Conservation (phyloP, 2,797 vertebrate genomes). For the Esox masquinongy region DNA sequence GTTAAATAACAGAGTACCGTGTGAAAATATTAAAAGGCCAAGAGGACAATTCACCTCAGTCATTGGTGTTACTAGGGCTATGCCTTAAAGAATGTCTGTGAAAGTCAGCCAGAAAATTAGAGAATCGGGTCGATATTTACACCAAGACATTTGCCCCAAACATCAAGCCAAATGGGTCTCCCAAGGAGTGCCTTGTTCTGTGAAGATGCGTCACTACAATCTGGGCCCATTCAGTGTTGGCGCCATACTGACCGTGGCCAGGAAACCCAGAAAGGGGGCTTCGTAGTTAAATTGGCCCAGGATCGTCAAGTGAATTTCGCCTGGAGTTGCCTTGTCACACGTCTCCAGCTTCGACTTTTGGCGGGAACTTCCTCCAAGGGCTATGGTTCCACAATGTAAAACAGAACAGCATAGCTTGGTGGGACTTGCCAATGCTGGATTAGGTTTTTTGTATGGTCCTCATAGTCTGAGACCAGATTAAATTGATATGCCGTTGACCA, state of each 20-base stretch:
- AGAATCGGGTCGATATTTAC: background rate
- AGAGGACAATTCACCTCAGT: background rate
- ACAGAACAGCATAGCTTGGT: too few relatives aligned
- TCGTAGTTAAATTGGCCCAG: too few relatives aligned
- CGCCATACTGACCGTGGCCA: too few relatives aligned
- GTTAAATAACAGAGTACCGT: slow-evolving; percentile 15
- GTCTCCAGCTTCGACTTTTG: too few relatives aligned
- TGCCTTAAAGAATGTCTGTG: background rate
- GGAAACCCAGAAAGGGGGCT: too few relatives aligned
- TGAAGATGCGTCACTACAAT: too few relatives aligned
- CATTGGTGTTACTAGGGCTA: background rate
- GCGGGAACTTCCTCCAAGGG: too few relatives aligned
- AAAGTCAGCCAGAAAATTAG: background rate
- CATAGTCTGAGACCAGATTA: background rate
- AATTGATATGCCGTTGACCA: background rate
- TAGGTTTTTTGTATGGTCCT: background rate
- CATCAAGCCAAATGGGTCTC: background rate
- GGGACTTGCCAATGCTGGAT: background rate
- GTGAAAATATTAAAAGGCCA: background rate
- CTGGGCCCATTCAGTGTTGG: too few relatives aligned
- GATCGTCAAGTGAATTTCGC: too few relatives aligned
- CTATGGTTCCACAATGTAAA: too few relatives aligned
- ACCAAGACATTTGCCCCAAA: background rate
- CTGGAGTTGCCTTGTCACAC: too few relatives aligned
- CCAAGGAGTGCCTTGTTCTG: too few relatives aligned